Conservation (phyloP, 2,888 invertebrate genomes). For the Dromius quadrimaculatus region DNA sequence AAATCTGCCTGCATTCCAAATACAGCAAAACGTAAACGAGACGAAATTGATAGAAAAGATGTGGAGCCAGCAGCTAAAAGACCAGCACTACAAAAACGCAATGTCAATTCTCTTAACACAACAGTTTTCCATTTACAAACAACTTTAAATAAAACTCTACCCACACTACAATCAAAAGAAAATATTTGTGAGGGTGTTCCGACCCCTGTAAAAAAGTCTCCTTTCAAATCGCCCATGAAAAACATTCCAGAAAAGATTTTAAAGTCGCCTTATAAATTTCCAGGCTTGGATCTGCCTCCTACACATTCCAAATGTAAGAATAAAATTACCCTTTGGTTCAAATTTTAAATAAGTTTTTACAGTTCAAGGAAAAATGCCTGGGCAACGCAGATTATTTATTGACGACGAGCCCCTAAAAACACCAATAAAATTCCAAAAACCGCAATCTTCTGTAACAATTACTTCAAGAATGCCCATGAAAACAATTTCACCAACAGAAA, state of each 20-base stretch:
- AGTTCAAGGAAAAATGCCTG: constrained; percentile 43
- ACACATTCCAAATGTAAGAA: constrained; percentile 50
- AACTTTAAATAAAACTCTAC: constrained; percentile 12
- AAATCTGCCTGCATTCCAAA: constrained; percentile 1
- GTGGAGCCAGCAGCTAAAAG: constrained; percentile 41
- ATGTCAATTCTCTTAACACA: constrained; percentile 30
- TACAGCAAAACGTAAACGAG: constrained; percentile 39
- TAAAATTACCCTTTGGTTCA: constrained; percentile 3
- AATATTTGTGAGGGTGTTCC: constrained; percentile 6
- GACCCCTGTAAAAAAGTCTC: constrained; percentile 49
- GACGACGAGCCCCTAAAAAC: constrained; percentile 24
- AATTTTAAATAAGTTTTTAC: no score
- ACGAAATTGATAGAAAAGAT: no score
- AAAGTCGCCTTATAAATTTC: constrained; percentile 52
- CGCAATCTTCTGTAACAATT: constrained; percentile 28
- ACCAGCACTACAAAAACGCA: constrained; percentile 42
- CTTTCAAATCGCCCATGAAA: constrained; percentile 64
- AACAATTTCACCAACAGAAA: constrained; percentile 50
- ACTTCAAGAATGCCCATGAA: constrained; percentile 32
- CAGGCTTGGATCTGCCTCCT: constrained; percentile 47
- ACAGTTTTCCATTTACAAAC: constrained; percentile 44
- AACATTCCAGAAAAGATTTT: constrained; percentile 62
- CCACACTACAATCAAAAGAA: constrained; percentile 31
- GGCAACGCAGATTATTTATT: constrained; percentile 35
- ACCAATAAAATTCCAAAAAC: constrained; percentile 41